These are phyloP conservation scores for Epinotia demarniana DNA, from an alignment of 2,888 invertebrate genomes.

Conservation along the genomic window DNA sequence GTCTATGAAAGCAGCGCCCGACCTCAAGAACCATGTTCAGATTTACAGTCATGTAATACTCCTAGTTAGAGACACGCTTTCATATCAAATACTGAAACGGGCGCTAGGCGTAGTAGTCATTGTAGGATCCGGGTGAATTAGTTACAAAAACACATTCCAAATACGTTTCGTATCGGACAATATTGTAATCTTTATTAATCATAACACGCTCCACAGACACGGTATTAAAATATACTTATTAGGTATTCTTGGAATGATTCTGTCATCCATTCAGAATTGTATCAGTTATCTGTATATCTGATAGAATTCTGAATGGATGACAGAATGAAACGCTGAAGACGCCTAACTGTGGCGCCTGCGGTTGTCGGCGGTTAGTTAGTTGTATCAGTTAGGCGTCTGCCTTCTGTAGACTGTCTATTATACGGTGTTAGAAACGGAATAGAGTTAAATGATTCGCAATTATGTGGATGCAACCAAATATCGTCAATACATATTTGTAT, in stretches of 20 bases:
- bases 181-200: not conserved
- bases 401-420: no score
- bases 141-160: constrained; percentile 34
- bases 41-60: not conserved
- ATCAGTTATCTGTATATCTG: no score
- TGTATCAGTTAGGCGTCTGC: no score
- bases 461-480: not conserved
- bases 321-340: no score
- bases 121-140: constrained; percentile 10
- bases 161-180: constrained; percentile 15
- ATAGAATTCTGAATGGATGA: no score
- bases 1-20: no score
- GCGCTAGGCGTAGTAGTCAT: not conserved
- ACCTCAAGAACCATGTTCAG: no score
- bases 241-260: not conserved
- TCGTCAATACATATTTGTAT: not conserved
- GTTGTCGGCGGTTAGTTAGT: no score
- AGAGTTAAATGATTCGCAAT: not conserved
- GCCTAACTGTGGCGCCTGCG: no score
- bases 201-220: not conserved
- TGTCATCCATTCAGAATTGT: not conserved
- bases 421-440: not conserved
- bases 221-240: not conserved
- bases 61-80: not conserved
- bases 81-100: not conserved